Base-by-base conservation (phyloP, 37 sponge, comb jelly and placozoan genomes). In the Diacarnus erythraeanus region DNA sequence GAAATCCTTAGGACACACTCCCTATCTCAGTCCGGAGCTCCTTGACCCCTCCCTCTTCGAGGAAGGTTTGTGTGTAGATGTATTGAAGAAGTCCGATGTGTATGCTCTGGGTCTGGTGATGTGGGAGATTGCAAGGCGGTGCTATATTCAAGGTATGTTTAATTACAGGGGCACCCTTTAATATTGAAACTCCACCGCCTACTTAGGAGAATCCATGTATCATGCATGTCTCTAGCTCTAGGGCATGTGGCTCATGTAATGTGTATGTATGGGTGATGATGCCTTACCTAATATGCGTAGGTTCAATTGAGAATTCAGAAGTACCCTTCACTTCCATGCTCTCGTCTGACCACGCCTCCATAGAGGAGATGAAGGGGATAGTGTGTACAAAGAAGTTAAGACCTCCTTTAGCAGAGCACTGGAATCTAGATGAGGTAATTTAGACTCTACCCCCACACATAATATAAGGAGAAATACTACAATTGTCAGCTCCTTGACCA, bases 71-170 rank as follows among this genome's bases (percentile, higher is more conserved):
- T 6, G 12, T 15, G 51, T 47, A 2, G 77, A 76, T 3, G 42
- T 42, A 8, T 43, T 83, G 30, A 80, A 78, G 67, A 57, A 67
- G 23, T 81, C 76, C 1, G 90, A 90, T 42, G 70, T 90, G 54
- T 90, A 90, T 29, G 84, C 90, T 1, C 51, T 74, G 26, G 90
- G 77, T 21, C 77, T 90, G 38, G 82, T 90, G 47, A 35, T 90
- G 47, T 90, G 90, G 90, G 90, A 90, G 69, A 76, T 80, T 23
- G 75, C 85, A 22, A 58, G 78, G 31, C 39, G 90, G 29, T 85
- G 90, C 47, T 25, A 18, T 0, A 54, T 90, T 6, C 70, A 74
- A 64, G 90, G 90, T 71, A 41, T 51, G 61, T 65, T n/a, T n/a
- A 5, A 63, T 30, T 6, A 5, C 8, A 63, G 26, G 26, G 64